These are phyloP conservation scores for Turdus rufiventris DNA, from an alignment of 2,113 vertebrate genomes.

Conservation along the genomic window DNA sequence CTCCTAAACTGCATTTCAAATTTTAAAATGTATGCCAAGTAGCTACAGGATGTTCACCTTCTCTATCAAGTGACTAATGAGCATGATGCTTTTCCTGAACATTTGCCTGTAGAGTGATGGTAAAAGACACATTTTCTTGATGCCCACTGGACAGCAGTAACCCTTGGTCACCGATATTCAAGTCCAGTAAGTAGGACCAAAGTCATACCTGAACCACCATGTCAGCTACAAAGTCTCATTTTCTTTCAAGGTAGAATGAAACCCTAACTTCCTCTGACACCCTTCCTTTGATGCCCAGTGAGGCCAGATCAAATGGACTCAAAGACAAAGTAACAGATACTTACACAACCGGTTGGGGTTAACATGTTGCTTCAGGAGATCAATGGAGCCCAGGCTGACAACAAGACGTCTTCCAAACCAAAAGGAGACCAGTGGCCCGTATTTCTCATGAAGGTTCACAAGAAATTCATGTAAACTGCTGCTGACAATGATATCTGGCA, in stretches of 20 bases:
- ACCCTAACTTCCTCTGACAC: neutral
- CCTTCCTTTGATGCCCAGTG: neutral
- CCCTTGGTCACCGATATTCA: neutral
- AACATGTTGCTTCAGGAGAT: constrained; percentile 86
- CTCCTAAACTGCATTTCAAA: neutral
- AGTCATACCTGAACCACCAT: neutral
- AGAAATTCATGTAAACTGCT: constrained; percentile 93
- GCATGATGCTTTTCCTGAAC: neutral
- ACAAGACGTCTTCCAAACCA: constrained; percentile 93
- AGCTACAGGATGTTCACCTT: neutral
- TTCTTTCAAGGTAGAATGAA: neutral
- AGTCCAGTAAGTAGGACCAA: neutral
- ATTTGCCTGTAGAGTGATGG: neutral
- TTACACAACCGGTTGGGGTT: constrained; percentile 90
- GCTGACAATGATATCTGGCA: constrained; percentile 87
- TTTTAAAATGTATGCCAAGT: neutral
- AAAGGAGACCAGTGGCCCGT: constrained; percentile 89
- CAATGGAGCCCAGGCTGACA: constrained; percentile 87
- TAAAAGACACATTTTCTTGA: neutral
- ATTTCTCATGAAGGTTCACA: constrained; percentile 84
- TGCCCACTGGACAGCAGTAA: neutral
- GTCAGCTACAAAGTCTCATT: neutral
- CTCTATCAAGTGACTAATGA: neutral
- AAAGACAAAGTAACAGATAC: constrained; percentile 42
- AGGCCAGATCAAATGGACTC: neutral